phyloP scores from a whole-genome alignment of 2,113 vertebrate genomes.

The Pelmatolapia mariae region DNA sequence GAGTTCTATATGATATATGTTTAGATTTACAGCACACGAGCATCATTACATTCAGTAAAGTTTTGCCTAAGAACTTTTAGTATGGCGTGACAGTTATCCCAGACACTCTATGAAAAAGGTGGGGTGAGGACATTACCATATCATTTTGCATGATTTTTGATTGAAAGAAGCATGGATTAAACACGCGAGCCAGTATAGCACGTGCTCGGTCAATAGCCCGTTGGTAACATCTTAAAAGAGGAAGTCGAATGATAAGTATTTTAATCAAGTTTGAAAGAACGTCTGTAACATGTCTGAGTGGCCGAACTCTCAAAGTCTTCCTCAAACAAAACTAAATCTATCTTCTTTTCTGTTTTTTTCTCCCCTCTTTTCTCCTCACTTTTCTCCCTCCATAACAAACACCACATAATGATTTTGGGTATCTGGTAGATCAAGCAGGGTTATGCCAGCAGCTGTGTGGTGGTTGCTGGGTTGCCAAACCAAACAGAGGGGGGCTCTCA shows the following conservation, averaged over 20 bases:
- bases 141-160: not conserved
- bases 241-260: not conserved
- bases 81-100: not conserved
- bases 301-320: conserved; percentile 33
- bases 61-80: not conserved
- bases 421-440: conserved; percentile 52
- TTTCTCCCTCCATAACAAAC: conserved; percentile 45
- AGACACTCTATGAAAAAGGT: not conserved
- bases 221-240: not conserved
- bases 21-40: not conserved
- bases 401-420: conserved; percentile 55
- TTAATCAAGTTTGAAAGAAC: conserved; percentile 17
- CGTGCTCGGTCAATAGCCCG: not conserved
- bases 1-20: not conserved
- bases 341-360: not conserved
- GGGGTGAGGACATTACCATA: not conserved
- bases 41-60: not conserved
- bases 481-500: conserved; percentile 58
- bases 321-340: conserved; percentile 45
- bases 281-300: conserved; percentile 17
- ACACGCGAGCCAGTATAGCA: not conserved
- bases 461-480: conserved; percentile 52
- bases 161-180: not conserved
- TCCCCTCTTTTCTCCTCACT: conserved; percentile 9
- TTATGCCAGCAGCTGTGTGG: conserved; percentile 55